A percentile compares a stretch with the other conserved stretches of the same genome.
phyloP scores from a whole-genome alignment of 2,797 vertebrate species.

The Nyctibius grandis region DNA sequence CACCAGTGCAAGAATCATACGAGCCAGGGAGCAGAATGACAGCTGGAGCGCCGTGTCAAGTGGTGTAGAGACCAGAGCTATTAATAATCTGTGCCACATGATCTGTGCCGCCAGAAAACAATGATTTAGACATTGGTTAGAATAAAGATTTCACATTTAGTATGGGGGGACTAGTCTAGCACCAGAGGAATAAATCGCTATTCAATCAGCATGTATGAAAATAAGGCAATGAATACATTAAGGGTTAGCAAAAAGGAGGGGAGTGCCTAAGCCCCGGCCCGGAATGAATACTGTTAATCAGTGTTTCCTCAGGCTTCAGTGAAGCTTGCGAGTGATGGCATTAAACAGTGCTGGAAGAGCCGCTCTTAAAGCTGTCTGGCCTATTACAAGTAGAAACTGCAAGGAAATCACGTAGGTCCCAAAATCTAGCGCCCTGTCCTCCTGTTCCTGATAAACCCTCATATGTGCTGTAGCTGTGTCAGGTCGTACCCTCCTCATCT shows the following conservation, averaged over 20 bases:
- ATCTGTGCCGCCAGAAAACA: slow-evolving; percentile 77
- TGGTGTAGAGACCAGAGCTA: slow-evolving; percentile 96
- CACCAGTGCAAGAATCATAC: slow-evolving; percentile 90
- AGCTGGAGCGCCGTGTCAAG: slow-evolving; percentile 99
- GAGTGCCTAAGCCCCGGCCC: neutral
- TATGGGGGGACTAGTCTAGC: slow-evolving; percentile 77
- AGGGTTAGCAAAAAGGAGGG: slow-evolving; percentile 54
- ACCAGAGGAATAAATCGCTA: slow-evolving; percentile 79
- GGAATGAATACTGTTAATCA: slow-evolving; percentile 33
- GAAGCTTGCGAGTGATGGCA: neutral
- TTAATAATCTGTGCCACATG: slow-evolving; percentile 99
- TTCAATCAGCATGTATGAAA: slow-evolving; percentile 91
- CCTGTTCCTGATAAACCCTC: neutral
- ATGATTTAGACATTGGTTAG: slow-evolving; percentile 81
- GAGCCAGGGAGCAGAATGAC: slow-evolving; percentile 91
- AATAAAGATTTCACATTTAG: slow-evolving; percentile 89
- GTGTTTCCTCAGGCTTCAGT: neutral
- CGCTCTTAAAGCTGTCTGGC: neutral
- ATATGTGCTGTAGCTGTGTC: neutral
- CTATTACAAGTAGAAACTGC: neutral
- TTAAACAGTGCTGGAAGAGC: neutral
- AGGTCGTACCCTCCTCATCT: accelerated
- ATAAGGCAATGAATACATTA: slow-evolving; percentile 89
- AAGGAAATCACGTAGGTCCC: neutral
- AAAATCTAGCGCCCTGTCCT: neutral